Evolutionary conservation across 2,888 invertebrate genomes (phyloP), one percentile per base, ranked within the genome.

Genomic region (Criorhina ranunculi): DNA sequence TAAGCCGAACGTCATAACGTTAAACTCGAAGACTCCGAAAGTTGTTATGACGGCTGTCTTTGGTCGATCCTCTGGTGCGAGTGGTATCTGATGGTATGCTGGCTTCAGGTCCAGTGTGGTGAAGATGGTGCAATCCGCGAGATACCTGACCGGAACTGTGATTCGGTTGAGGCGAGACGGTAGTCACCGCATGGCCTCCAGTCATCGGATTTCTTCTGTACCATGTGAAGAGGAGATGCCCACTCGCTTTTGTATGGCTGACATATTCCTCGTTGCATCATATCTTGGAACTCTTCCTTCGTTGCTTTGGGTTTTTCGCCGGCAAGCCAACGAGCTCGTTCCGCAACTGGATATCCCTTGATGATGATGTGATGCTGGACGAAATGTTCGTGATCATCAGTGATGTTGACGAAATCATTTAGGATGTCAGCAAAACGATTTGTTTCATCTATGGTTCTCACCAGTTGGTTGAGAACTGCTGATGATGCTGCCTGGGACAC

Each of bases 191-290:
- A 89, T 0, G 89, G 88, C 12, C 31, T 31, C 3, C 31, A 31
- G 31, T 6, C 31, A 5, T 6, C 6, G 31, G 31, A 31, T 31
- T 31, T 31, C 31, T 31, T 31, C 6, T 31, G 31, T 0, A 87
- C 88, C 78, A 90, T 55, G 53, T 89, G 89, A 0, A 92, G 86
- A 0, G 90, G 92, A 57, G 88, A 90, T 0, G 91, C 88, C 91
- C 90, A 92, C 0, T 88, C 86, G 44, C 90, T 90, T 9, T 88
- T 89, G 0, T 91, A 91, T 0, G 91, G 92, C 6, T 91, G 87
- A 42, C 91, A 90, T 7, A 92, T 90, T 0, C 91, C 92, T 35
- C 88, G 85, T 19, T 91, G 88, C 33, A 82, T 42, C 67, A 80
- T 59, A 3, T 37, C 40, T 5, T 73, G 53, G 35, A 86, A 78